Base-by-base conservation (phyloP, 1,140 invertebrate genomes). In the Drosophila pseudoobscura region DNA sequence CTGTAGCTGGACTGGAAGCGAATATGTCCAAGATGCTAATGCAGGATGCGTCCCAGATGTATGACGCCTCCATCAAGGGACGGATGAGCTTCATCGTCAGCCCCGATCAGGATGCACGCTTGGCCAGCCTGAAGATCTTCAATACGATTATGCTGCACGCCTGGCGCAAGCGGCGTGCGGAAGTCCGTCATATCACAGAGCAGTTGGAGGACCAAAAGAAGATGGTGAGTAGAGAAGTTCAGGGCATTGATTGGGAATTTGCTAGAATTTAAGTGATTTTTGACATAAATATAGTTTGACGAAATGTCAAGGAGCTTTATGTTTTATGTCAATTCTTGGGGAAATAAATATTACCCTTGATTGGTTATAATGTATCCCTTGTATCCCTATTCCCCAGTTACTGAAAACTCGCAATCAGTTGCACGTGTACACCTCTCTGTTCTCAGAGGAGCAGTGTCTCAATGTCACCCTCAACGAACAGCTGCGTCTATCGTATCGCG, bases 321-420 rank as follows among this genome's bases (percentile, higher is more conserved):
- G 29, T 31, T 31, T 31, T 31, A 31, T 8, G 29, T 31, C 29
- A 7, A 31, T 31, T 31, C 29, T 31, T 31, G 29, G 20, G 20
- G 20, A 20, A 8, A 8, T 7, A 6, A 7, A 31, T 31, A 20
- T 20, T 20, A 20, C 8, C 29, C 29, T 0, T 8, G 2, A 31
- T 2, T 31, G 1, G 24, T 31, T 31, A 7, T 3, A 8, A 6
- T 31, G 29, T 26, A 26, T 26, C 29, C 6, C 6, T 6, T 31
- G 20, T 17, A 17, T 26, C 9, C 26, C 11, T 31, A 7, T 8
- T 5, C 1, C 2, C 3, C 11, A 91, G 90, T 59, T 77, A 11
- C 65, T 83, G 0, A 91, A 91, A 35, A 83, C 66, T 35, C 89
- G 89, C 26, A 91, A 83, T 39, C 90, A 91, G 22, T 50, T 91